Percentiles rank a stretch among this genome's conserved stretches.
These are phyloP conservation scores for Epicampocera succincta DNA, from an alignment of 2,888 invertebrate genomes.

Conservation along the genomic window DNA sequence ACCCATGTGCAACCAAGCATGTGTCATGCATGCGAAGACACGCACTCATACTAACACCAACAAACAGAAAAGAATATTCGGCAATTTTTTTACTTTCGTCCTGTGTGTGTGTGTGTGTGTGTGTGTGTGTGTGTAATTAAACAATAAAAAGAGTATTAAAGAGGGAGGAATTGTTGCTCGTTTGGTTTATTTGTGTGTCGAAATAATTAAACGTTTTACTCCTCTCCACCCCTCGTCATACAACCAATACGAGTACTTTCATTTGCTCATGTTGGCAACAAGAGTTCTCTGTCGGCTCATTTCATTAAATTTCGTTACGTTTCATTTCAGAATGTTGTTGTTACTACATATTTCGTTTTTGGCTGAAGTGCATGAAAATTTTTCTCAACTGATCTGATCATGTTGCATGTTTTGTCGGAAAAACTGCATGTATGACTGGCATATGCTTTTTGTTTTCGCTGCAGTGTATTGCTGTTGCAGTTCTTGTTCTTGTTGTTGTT, in stretches of 20 bases:
- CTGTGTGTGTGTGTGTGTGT: slow-evolving; percentile 20
- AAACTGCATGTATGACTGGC: slow-evolving; percentile 27
- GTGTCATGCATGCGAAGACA: slow-evolving; percentile 9
- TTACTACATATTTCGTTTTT: not conserved
- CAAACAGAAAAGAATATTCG: not conserved
- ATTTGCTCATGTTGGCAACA: not conserved
- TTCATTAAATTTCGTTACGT: slow-evolving; percentile 42
- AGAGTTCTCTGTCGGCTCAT: slow-evolving; percentile 2
- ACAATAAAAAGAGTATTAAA: not conserved
- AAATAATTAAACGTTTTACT: slow-evolving; percentile 47
- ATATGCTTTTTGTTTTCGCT: slow-evolving; percentile 34
- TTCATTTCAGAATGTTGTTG: slow-evolving; percentile 40
- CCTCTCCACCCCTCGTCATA: slow-evolving; percentile 16
- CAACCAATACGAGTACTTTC: not conserved
- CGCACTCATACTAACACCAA: slow-evolving; percentile 6
- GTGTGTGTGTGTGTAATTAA: slow-evolving; percentile 28
- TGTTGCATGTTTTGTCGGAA: slow-evolving; percentile 43
- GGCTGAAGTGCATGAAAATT: slow-evolving; percentile 48
- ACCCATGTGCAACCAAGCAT: slow-evolving; percentile 54
- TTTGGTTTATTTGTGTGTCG: slow-evolving; percentile 49
- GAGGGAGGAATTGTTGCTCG: slow-evolving; percentile 37
- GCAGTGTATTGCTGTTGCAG: slow-evolving; percentile 11
- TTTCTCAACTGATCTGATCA: slow-evolving; percentile 58
- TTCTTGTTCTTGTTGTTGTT: too few relatives aligned
- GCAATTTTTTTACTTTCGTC: not conserved